Base-by-base conservation (phyloP, 2,113 vertebrate species). In the Cheirogaleus medius region DNA sequence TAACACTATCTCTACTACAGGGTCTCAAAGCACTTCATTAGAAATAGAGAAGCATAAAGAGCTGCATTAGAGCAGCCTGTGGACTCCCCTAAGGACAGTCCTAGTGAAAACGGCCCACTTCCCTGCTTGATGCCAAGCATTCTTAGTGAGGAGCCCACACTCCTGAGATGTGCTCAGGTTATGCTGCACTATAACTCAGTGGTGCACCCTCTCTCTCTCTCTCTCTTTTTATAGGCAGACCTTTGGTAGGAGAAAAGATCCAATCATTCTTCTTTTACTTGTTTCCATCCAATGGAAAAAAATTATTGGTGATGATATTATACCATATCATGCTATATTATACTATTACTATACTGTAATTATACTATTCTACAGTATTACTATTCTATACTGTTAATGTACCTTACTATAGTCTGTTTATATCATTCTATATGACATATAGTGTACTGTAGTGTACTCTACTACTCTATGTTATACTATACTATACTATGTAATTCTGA, bases 1-100 rank as follows among this genome's bases (percentile, higher is more conserved):
- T 13, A 68, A 82, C 49, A n/a, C 0, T 8, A 13, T 85, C 60
- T 86, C 69, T 89, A 60, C 37, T 71, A 68, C 15, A 66, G 64
- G 58, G 68, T 94, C 88, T 97, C 76, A 63, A 71, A 93, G 88
- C 34, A 76, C 73, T 91, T 97, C 71, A 66, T 94, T 90, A 83
- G 87, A 77, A 87, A 74, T 4, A 83, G 25, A 80, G 17, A 39
- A 77, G 44, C 23, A 64, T 9, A 66, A 86, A 66, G 29, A 78
- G 49, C 63, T 69, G 37, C 11, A 17, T 63, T 23, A 63, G 37
- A 29, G 44, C 20, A 89, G 91, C 63, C 18, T 25, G 13, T 23
- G 64, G 37, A 42, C 5, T 49, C 32, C 76, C 15, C 0, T 42
- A 56, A 82, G 76, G 37, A 37, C 5, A 18, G n/a, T 29, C 11